A percentile compares a stretch with the other conserved stretches of the same genome.
phyloP scores from a whole-genome alignment of 2,888 invertebrate species.

The Aelia acuminata region DNA sequence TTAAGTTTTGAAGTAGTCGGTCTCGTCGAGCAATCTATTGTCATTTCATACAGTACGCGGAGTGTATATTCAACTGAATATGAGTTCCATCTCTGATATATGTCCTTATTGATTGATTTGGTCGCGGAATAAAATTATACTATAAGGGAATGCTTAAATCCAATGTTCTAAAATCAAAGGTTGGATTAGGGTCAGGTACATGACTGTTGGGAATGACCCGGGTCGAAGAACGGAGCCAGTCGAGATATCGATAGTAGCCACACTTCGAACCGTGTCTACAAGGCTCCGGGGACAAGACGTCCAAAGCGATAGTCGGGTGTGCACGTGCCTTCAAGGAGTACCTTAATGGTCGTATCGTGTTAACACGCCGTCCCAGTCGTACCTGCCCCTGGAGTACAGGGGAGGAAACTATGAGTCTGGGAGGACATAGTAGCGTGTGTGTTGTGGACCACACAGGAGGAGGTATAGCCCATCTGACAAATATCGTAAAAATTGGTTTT shows the following conservation, averaged over 20 bases:
- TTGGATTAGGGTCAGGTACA: neutral
- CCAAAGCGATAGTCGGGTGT: neutral
- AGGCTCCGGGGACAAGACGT: neutral
- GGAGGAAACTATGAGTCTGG: neutral
- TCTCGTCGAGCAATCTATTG: too few species aligned
- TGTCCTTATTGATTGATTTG: too few species aligned
- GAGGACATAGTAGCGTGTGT: neutral
- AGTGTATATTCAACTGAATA: too few species aligned
- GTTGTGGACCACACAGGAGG: neutral
- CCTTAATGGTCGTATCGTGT: neutral
- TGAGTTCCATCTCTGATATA: too few species aligned
- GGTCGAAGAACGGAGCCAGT: neutral
- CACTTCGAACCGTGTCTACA: neutral
- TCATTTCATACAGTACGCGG: too few species aligned
- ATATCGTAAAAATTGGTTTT: too few species aligned
- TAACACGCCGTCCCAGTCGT: neutral
- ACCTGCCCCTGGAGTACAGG: neutral
- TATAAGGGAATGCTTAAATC: neutral
- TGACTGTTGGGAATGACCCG: slow-evolving; percentile 14
- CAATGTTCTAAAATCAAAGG: neutral
- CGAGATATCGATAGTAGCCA: neutral
- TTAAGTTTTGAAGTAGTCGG: too few species aligned
- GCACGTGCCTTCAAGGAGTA: neutral
- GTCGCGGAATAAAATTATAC: neutral
- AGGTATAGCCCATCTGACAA: too few species aligned